Percentiles rank a stretch among this genome's conserved stretches.
These are phyloP conservation scores for Drosophila colorata DNA, from an alignment of 2,888 invertebrate genomes.

Conservation along the genomic window DNA sequence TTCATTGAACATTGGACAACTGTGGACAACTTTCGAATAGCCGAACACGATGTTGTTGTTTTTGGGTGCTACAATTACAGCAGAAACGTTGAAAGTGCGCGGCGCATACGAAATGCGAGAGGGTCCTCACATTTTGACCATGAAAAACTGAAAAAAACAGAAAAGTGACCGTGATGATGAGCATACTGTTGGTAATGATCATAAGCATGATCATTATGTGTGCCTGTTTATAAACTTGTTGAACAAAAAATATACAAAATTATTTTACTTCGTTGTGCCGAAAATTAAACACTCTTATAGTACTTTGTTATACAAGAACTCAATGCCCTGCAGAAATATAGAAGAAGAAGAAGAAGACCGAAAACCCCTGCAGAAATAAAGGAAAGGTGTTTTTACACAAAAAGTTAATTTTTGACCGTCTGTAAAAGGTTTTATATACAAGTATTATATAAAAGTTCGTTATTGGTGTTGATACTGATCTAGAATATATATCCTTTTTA, in stretches of 20 bases:
- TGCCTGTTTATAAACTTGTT: conserved; percentile 35
- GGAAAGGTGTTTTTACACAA: no score
- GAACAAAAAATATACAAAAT: conserved; percentile 11
- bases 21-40: conserved; percentile 69
- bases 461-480: no score
- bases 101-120: conserved; percentile 45
- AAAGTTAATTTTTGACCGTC: no score
- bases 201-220: conserved; percentile 11
- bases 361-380: no score
- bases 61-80: conserved; percentile 60
- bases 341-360: no score
- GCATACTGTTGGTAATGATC: conserved; percentile 9
- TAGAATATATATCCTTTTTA: no score
- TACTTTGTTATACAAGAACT: no score
- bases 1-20: conserved; percentile 70
- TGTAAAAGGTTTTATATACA: no score
- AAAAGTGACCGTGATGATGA: conserved; percentile 51
- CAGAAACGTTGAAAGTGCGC: conserved; percentile 27
- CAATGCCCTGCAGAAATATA: no score
- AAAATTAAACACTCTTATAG: no score
- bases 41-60: conserved; percentile 30
- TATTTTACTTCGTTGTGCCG: no score
- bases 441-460: no score
- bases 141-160: conserved; percentile 45
- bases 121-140: conserved; percentile 50